Evolutionary conservation across 2,797 vertebrate species (phyloP).

Genomic region (Channallabes apus): DNA sequence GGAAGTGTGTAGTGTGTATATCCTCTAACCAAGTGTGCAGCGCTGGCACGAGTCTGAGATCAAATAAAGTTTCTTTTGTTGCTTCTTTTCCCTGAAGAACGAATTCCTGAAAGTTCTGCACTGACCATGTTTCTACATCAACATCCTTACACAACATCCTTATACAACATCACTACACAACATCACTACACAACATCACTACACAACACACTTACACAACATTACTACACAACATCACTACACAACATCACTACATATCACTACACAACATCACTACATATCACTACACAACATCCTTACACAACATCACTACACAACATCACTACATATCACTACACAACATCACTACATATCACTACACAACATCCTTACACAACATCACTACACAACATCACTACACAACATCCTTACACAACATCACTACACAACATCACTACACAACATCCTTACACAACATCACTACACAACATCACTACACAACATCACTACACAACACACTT

Average conservation of each 20-base stretch:
- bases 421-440: neutral
- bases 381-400: no score
- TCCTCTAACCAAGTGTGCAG: neutral
- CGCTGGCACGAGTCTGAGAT: neutral
- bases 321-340: neutral
- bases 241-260: neutral
- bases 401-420: neutral
- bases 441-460: neutral
- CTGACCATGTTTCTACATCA: neutral
- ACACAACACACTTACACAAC: neutral
- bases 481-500: neutral
- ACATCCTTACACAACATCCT: neutral
- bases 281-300: neutral
- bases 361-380: neutral
- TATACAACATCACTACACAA: neutral
- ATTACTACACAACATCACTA: neutral
- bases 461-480: neutral
- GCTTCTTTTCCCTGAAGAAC: neutral
- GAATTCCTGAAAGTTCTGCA: slow-evolving; percentile 5
- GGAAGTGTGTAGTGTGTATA: neutral
- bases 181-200: neutral
- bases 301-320: neutral
- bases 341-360: neutral
- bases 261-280: neutral
- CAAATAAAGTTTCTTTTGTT: slow-evolving; percentile 2